Evolutionary conservation across 1,140 invertebrate genomes (phyloP).

Genomic region (Notospermus geniculatus): DNA sequence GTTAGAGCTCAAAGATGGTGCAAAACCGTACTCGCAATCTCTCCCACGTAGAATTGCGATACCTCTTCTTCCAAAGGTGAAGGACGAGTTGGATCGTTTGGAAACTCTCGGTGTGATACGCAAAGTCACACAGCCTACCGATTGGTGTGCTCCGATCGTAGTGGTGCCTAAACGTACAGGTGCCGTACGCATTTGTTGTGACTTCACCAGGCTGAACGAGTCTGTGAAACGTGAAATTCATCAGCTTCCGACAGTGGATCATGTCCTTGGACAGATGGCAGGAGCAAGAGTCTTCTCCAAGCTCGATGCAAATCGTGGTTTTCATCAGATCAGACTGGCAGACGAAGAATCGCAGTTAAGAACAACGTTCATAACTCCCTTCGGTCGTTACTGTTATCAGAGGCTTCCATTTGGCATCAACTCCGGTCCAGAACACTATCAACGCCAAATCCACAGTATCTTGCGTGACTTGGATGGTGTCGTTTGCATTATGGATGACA

Average conservation of each 20-base stretch:
- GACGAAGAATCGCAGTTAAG: not conserved
- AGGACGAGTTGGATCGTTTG: not conserved
- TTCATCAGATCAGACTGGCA: not conserved
- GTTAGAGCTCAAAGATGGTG: not conserved
- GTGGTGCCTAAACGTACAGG: not conserved
- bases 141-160: not conserved
- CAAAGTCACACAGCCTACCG: not conserved
- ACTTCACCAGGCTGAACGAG: no score
- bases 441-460: not conserved
- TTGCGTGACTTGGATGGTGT: not conserved
- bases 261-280: not conserved
- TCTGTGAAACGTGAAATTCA: not conserved
- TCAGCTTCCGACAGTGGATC: not conserved
- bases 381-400: no score
- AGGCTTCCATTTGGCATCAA: not conserved
- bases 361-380: slow-evolving; percentile 5
- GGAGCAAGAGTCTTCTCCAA: not conserved
- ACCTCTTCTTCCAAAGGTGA: not conserved
- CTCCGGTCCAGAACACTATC: not conserved
- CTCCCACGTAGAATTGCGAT: no score
- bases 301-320: not conserved
- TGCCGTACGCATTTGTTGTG: not conserved
- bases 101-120: not conserved
- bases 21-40: not conserved
- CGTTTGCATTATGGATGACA: slow-evolving; percentile 2